A percentile compares a stretch with the other conserved stretches of the same genome.
Evolutionary conservation across 1,140 invertebrate species (phyloP).

Genomic region (Drosophila watanabei): DNA sequence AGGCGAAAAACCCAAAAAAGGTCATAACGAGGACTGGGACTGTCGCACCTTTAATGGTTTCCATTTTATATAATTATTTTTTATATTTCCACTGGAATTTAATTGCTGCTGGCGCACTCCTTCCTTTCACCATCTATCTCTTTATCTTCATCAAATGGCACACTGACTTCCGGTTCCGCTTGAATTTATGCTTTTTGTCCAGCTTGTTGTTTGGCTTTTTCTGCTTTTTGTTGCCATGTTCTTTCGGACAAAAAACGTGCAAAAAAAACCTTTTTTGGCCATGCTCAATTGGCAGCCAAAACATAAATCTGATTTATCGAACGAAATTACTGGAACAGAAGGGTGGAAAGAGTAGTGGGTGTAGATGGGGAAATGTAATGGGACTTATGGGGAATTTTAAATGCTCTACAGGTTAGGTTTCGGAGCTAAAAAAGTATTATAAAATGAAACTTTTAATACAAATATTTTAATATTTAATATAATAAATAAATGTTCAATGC

Average conservation of each 20-base stretch:
- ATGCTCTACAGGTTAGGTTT: slow-evolving; percentile 6
- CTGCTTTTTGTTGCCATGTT: slow-evolving; percentile 24
- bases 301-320: slow-evolving; percentile 68
- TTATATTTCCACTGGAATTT: slow-evolving; percentile 37
- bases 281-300: slow-evolving; percentile 15
- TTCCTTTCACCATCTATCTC: slow-evolving; percentile 19
- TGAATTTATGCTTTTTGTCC: slow-evolving; percentile 7
- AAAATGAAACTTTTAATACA: no score
- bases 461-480: no score
- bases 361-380: neutral
- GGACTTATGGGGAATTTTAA: neutral
- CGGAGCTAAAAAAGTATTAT: neutral
- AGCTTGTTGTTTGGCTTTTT: slow-evolving; percentile 5
- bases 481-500: neutral
- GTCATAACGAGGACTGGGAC: slow-evolving; percentile 63
- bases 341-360: slow-evolving; percentile 2
- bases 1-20: slow-evolving; percentile 66
- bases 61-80: neutral
- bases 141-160: slow-evolving; percentile 48
- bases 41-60: slow-evolving; percentile 37
- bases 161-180: slow-evolving; percentile 70
- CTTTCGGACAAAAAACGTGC: slow-evolving; percentile 21
- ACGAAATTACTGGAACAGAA: slow-evolving; percentile 44
- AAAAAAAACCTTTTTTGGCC: slow-evolving; percentile 24
- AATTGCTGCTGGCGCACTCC: slow-evolving; percentile 47